Percentiles rank a stretch among this genome's conserved stretches.
These are phyloP conservation scores for Pedicia rivosa DNA, from an alignment of 2,888 invertebrate species.

Conservation along the genomic window DNA sequence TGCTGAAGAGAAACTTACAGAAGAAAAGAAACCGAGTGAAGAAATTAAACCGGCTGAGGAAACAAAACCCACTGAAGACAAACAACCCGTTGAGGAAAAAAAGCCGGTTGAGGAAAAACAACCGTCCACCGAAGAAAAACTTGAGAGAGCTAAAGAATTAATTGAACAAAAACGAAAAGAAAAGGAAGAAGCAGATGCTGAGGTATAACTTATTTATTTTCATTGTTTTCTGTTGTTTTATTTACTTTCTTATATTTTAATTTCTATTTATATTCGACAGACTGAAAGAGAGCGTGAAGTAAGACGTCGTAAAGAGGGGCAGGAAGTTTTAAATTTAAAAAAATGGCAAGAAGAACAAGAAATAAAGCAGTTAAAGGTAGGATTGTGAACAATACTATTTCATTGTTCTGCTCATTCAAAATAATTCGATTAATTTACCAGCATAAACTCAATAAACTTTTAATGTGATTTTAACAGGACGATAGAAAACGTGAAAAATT, in stretches of 20 bases:
- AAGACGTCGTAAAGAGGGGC: constrained; percentile 44
- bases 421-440: no score
- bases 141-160: constrained; percentile 47
- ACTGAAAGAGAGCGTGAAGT: constrained; percentile 39
- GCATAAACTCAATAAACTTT: no score
- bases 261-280: constrained; percentile 27
- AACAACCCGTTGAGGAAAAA: no score
- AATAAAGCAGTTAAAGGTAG: constrained; percentile 49
- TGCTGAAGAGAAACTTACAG: background rate
- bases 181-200: constrained; percentile 42
- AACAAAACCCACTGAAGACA: constrained; percentile 14
- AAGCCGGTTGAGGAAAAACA: constrained; percentile 18
- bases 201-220: no score
- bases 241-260: background rate
- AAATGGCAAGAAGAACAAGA: constrained; percentile 52
- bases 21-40: constrained; percentile 13
- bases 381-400: no score
- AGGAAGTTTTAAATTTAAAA: constrained; percentile 39
- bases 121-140: constrained; percentile 25
- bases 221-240: background rate
- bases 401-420: no score
- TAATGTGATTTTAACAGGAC: no score
- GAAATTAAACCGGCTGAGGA: background rate
- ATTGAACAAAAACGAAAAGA: constrained; percentile 46
- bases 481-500: constrained; percentile 60